phyloP scores from a whole-genome alignment of 2,888 invertebrate genomes.

The Temnothorax rugatulus region DNA sequence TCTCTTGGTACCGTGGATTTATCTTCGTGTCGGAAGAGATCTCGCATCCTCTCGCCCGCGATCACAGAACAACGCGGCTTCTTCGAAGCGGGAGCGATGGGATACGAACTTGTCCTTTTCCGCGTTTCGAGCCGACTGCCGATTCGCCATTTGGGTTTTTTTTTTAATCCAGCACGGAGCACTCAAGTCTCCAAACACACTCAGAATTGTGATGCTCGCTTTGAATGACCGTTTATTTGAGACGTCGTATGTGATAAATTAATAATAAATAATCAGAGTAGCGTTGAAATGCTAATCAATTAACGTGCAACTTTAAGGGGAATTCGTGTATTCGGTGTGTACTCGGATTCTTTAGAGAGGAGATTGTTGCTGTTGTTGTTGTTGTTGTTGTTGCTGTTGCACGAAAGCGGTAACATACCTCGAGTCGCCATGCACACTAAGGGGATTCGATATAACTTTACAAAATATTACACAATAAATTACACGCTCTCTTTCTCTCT shows the following conservation, averaged over 20 bases:
- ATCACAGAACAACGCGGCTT: background rate
- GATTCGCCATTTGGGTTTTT: conserved; percentile 20
- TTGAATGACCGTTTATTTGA: conserved; percentile 49
- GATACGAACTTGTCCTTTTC: background rate
- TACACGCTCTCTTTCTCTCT: conserved; percentile 21
- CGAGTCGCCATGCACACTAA: conserved; percentile 49
- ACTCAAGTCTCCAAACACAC: conserved; percentile 36
- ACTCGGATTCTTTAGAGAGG: conserved; percentile 25
- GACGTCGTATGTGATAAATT: conserved; percentile 50
- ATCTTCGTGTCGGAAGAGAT: conserved; percentile 17
- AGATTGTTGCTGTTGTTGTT: conserved; percentile 27
- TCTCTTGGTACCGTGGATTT: conserved; percentile 46
- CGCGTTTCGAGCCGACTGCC: conserved; percentile 35
- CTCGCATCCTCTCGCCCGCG: conserved; percentile 30
- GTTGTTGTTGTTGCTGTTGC: conserved; percentile 18
- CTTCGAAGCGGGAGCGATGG: background rate
- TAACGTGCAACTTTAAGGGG: conserved; percentile 38
- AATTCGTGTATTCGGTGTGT: conserved; percentile 28
- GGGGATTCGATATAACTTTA: conserved; percentile 46
- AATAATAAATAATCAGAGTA: conserved; percentile 45
- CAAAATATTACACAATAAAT: conserved; percentile 56
- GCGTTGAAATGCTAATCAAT: conserved; percentile 47
- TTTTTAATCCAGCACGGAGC: conserved; percentile 21
- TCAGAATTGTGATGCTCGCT: conserved; percentile 48
- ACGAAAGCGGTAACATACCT: conserved; percentile 53